These are phyloP conservation scores for Tipula unca DNA, from an alignment of 2,888 invertebrate genomes.

Conservation along the genomic window DNA sequence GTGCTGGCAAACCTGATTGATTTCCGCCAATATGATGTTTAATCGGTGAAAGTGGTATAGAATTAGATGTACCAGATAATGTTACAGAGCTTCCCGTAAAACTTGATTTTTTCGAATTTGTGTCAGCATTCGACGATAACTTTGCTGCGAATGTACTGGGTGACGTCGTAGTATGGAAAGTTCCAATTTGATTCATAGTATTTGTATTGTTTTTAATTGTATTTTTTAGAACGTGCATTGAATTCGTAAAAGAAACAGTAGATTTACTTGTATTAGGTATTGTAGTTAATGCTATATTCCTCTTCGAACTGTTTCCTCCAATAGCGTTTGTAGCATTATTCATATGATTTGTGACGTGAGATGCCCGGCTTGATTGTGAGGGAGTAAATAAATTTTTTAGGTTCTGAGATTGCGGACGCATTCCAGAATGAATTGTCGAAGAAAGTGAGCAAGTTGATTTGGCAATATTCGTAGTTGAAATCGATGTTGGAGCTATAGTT, in stretches of 20 bases:
- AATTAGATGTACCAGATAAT: background rate
- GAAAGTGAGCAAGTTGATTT: slow-evolving; percentile 9
- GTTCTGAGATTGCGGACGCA: slow-evolving; percentile 30
- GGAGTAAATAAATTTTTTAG: slow-evolving; percentile 22
- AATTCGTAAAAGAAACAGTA: slow-evolving; percentile 50
- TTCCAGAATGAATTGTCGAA: background rate
- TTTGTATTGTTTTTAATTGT: slow-evolving; percentile 34
- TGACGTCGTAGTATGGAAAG: slow-evolving; percentile 26
- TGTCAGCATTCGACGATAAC: slow-evolving; percentile 41
- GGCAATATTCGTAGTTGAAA: background rate
- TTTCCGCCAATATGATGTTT: slow-evolving; percentile 23
- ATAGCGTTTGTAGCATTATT: slow-evolving; percentile 28
- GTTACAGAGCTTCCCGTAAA: background rate
- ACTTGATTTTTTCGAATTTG: slow-evolving; percentile 26
- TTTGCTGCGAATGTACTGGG: slow-evolving; percentile 43
- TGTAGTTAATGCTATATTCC: slow-evolving; percentile 26
- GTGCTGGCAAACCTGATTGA: slow-evolving; percentile 26
- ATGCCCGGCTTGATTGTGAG: background rate
- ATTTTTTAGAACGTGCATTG: slow-evolving; percentile 45
- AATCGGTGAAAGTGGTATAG: slow-evolving; percentile 23
- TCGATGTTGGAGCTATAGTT: slow-evolving; percentile 17
- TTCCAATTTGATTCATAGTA: slow-evolving; percentile 28
- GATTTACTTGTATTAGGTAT: slow-evolving; percentile 41
- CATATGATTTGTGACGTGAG: background rate
- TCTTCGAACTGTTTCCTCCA: slow-evolving; percentile 29